These are phyloP conservation scores for Cataglyphis livida DNA, from an alignment of 2,888 invertebrate species.

Conservation along the genomic window DNA sequence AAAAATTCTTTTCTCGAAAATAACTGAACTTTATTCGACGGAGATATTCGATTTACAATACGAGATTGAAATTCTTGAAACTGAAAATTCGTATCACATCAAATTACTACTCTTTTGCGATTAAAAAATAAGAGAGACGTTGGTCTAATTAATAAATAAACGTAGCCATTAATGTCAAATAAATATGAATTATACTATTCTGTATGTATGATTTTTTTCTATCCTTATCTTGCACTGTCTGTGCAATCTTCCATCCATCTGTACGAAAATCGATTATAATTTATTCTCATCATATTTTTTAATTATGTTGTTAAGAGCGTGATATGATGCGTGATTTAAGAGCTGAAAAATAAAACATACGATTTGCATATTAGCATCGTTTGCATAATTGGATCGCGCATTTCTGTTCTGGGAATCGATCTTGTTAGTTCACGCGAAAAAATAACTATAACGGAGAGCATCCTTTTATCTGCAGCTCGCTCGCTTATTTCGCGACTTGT, in stretches of 20 bases:
- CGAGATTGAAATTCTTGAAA: background rate
- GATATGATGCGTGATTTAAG: background rate
- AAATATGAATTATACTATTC: too few species aligned
- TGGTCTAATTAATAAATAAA: too few species aligned
- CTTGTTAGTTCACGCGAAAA: background rate
- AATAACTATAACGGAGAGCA: slow-evolving; percentile 13
- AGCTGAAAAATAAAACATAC: background rate
- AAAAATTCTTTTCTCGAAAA: background rate
- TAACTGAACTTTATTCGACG: background rate
- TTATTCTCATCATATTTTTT: background rate
- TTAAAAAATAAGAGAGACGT: background rate
- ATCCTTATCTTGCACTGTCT: too few species aligned
- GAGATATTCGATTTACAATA: background rate
- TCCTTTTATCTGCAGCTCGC: background rate
- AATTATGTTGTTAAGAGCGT: background rate
- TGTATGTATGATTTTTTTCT: background rate
- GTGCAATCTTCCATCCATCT: background rate
- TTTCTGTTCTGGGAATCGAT: background rate
- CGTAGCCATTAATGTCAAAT: too few species aligned
- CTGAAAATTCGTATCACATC: background rate
- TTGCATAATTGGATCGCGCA: background rate
- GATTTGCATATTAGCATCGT: background rate
- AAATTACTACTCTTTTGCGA: background rate
- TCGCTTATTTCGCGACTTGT: slow-evolving; percentile 40
- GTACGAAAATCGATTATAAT: background rate